Evolutionary conservation across 2,113 vertebrate species (phyloP).

Genomic region (Bubalus kerabau): DNA sequence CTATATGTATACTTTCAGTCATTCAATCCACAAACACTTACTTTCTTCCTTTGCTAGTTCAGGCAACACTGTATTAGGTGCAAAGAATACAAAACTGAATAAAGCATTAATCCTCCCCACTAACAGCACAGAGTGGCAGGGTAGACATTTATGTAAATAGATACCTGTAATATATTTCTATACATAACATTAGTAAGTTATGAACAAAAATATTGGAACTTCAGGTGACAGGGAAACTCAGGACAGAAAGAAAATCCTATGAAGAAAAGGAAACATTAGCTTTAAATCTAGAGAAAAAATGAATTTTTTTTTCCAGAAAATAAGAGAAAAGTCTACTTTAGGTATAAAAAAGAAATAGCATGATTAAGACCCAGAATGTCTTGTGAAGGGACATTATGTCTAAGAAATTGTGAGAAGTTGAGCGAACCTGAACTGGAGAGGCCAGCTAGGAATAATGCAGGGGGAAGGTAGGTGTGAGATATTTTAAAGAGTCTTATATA

Average conservation of each 20-base stretch:
- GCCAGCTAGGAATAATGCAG: neutral
- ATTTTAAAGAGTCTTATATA: neutral
- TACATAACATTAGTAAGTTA: neutral
- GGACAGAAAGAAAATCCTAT: neutral
- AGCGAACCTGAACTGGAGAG: neutral
- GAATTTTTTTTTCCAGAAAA: neutral
- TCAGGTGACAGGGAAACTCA: neutral
- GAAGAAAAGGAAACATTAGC: neutral
- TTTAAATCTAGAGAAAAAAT: neutral
- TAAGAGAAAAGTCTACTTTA: neutral
- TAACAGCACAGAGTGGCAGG: neutral
- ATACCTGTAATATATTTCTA: neutral
- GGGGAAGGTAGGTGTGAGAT: neutral
- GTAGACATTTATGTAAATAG: neutral
- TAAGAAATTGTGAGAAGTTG: neutral
- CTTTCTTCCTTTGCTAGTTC: neutral
- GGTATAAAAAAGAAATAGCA: neutral
- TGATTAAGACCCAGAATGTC: neutral
- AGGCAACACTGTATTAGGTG: neutral
- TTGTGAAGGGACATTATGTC: neutral
- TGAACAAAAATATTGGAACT: neutral
- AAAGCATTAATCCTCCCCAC: neutral
- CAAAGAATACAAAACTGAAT: neutral
- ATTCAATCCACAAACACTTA: conserved; percentile 12
- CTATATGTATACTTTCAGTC: neutral